Evolutionary conservation across 2,888 invertebrate genomes (phyloP), one percentile per base, ranked within the genome.

Genomic region (Parthenolecanium corni): DNA sequence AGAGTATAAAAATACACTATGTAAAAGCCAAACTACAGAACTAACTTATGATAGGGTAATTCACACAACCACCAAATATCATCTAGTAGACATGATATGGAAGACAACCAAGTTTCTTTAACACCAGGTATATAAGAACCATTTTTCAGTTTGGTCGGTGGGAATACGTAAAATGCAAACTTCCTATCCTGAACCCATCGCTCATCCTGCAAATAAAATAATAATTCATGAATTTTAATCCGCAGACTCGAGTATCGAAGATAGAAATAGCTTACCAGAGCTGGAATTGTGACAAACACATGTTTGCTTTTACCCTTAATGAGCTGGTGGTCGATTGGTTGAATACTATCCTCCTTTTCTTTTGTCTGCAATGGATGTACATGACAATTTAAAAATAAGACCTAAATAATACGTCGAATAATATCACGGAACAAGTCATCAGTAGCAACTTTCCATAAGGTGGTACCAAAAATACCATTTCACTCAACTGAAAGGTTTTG

Each of bases 61-160:
- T 61, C 51, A 11, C 49, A 61, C 9, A 61, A 21, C 61, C 61
- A 61, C 51, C 51, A 51, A n/a, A 61, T 51, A 61, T 61, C 51
- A n/a, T 51, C 38, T 5, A 61, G 23, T 16, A 51, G 9, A 20
- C 24, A 16, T 16, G 49, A 51, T 51, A 61, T 61, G 2, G 16
- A 36, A 14, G 25, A 20, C 0, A 61, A 14, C 61, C 61, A 61
- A 38, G 31, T 47, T 5, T 49, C 38, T 36, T 61, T 61, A 9
- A n/a, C 47, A 24, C 49, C 51, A 16, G 42, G 24, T 1, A 31
- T 9, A 36, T 49, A 51, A 11, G 1, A 18, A 12, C 40, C 61
- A 40, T 49, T 23, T 38, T 21, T 38, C 36, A 12, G 38, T 9
- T 51, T 51, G 5, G 49, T 11, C 2, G 61, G 61, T 2, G 61